Evolutionary conservation across 2,113 vertebrate species (phyloP), one percentile per base, ranked within the genome.

Genomic region (Pseudopodoces humilis): DNA sequence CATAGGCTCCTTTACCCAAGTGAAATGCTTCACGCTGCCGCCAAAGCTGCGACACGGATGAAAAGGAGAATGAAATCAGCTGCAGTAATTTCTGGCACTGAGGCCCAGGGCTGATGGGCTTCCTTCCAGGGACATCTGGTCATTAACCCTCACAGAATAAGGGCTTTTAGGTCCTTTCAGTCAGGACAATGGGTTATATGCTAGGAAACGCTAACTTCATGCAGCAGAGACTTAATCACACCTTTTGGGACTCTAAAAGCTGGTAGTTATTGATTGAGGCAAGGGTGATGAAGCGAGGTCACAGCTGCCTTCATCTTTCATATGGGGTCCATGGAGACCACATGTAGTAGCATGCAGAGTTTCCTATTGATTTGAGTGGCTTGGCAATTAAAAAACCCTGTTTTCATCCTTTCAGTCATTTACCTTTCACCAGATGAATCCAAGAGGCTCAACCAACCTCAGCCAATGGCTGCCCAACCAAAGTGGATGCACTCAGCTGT

Each of bases 191-290:
- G 90, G 72, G 62, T 69, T 88, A 15, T 60, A 43, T 18, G 62
- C 52, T 83, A 81, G 90, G 92, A 94, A 93, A 90, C 0, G 14
- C 58, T 84, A 90, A 96, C 94, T 92, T 90, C 7, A 11, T 53
- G n/a, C 76, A 37, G 83, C 85, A 90, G 68, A 86, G 90, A 41
- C 88, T 95, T 96, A 96, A 96, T 96, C 95, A 91, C 93, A 97
- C 95, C 93, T 96, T 97, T 93, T 93, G 95, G 95, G 96, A 96
- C 76, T 88, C 63, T 39, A 86, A 88, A 96, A 92, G 76, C 90
- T 93, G 83, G 86, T 92, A 75, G 69, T 76, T 96, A 97, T 97
- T 96, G 96, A 97, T 96, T 86, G 93, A 93, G 62, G 95, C 69
- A 69, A 67, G 80, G 65, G 72, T 86, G 87, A 85, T 90, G 88